Percentiles rank a stretch among this genome's conserved stretches.
These are phyloP conservation scores for Natrix natrix DNA, from an alignment of 2,797 vertebrate species.

Conservation along the genomic window DNA sequence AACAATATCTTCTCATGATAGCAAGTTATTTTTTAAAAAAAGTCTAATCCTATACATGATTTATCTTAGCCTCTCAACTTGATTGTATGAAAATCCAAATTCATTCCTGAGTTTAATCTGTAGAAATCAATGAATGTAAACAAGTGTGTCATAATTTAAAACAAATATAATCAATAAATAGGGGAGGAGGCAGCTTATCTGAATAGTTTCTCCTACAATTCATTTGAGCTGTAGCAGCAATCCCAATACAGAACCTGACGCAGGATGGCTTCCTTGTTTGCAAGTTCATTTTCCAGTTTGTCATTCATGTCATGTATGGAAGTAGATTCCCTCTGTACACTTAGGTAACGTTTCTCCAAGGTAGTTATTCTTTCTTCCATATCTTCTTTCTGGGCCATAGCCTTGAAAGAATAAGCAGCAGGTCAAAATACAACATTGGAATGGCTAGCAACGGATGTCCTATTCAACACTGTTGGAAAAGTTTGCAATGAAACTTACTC, in stretches of 20 bases:
- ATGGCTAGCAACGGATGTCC: not conserved
- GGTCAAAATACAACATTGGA: not conserved
- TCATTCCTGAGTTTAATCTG: not conserved
- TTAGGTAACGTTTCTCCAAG: conserved; percentile 96
- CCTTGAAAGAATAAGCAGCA: conserved; percentile 69
- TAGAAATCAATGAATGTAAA: not conserved
- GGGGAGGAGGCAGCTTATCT: not conserved
- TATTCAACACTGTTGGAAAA: not conserved
- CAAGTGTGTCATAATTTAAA: not conserved
- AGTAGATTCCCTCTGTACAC: conserved; percentile 96
- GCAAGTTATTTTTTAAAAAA: not conserved
- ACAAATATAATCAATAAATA: not conserved
- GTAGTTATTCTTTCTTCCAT: conserved; percentile 99
- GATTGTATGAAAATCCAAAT: not conserved
- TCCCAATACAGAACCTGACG: conserved; percentile 83
- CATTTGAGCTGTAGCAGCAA: not conserved
- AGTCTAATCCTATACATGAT: not conserved
- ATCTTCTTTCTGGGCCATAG: conserved; percentile 99
- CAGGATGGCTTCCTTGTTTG: conserved; percentile 97
- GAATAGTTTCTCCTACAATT: not conserved
- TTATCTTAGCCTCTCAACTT: not conserved
- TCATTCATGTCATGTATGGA: conserved; percentile 99
- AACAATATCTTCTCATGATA: not conserved
- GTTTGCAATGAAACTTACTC: not conserved
- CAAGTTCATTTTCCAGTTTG: conserved; percentile 96